Conservation (phyloP, 30 jellyfish, hydroid and myxozoan genomes). For the Aurelia sp. region DNA sequence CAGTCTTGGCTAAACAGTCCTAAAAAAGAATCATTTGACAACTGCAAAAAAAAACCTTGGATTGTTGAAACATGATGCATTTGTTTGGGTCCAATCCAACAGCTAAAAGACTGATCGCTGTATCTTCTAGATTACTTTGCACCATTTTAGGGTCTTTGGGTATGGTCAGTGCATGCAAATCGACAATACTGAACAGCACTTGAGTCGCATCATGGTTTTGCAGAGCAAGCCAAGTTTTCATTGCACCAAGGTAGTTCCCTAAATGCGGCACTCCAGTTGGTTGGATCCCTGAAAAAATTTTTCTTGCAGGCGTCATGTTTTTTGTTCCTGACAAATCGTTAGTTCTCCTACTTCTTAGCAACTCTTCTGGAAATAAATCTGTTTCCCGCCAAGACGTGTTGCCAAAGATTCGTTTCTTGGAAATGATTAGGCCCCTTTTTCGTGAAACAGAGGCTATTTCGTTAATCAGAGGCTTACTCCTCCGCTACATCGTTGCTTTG, state of each 20-base stretch:
- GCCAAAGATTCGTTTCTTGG: too few relatives aligned
- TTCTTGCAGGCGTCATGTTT: conserved; percentile 22
- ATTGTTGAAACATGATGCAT: conserved; percentile 87
- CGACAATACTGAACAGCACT: conserved; percentile 85
- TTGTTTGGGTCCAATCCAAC: conserved; percentile 79
- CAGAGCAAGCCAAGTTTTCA: conserved; percentile 80
- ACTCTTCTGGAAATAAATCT: too few relatives aligned
- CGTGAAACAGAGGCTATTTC: too few relatives aligned
- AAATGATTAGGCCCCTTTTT: too few relatives aligned
- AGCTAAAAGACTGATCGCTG: conserved; percentile 83
- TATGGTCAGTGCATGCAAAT: conserved; percentile 80
- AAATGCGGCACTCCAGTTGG: conserved; percentile 97
- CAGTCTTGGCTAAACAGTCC: too few relatives aligned
- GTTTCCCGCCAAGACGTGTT: too few relatives aligned
- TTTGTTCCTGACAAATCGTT: too few relatives aligned
- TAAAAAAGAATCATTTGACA: too few relatives aligned
- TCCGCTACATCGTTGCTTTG: too few relatives aligned
- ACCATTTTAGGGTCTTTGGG: conserved; percentile 56
- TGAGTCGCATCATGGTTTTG: conserved; percentile 44
- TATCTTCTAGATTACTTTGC: conserved; percentile 42
- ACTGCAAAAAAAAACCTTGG: conserved; percentile 55
- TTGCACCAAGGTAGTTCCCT: conserved; percentile 95
- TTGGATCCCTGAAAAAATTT: conserved; percentile 93
- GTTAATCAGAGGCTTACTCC: too few relatives aligned
- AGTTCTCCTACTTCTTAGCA: too few relatives aligned